Evolutionary conservation across 1,140 invertebrate species (phyloP), one percentile per base, ranked within the genome.

Genomic region (Lasioglossum baleicum): DNA sequence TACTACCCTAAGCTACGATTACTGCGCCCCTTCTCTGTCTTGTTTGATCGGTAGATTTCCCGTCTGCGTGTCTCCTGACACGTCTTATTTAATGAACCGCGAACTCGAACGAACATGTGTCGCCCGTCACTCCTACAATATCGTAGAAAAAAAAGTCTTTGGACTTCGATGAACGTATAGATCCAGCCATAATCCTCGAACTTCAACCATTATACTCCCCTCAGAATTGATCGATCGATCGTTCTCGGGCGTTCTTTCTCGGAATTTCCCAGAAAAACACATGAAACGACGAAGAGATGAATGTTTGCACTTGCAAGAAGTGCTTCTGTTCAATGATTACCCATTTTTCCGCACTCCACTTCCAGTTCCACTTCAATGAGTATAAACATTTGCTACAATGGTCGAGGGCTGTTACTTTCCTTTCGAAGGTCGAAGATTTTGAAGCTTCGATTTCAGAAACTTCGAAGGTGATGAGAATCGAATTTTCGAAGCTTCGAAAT

Each of bases 101-200:
- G 26, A 35, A 63, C n/a, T 65, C 26, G 40, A 60, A 67, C 26
- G 64, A 22, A 31, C 44, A 53, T n/a, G 5, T 64, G 58, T 31
- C 58, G 22, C 70, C 69, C 70, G 56, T 26, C 35, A 61, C 31
- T 31, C 42, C 40, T 48, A 72, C 70, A 20, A 44, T 75, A 74
- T 31, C 63, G 71, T 67, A 68, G 72, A 64, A 73, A 26, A 26
- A 26, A 79, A 80, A 74, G 78, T 74, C 78, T 80, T 80, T 80
- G 78, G 78, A 80, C 72, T 68, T 68, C n/a, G 70, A 80, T 63
- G 61, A 74, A 80, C 72, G 71, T 61, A 68, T 73, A 80, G 78
- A 80, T 80, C 78, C 56, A 80, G 78, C 78, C 78, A 51, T 67
- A 48, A 15, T 58, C 58, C 42, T 56, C 61, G 15, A 74, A 20